These are phyloP conservation scores for Pangasius macronema DNA, from an alignment of 2,797 vertebrate genomes.

Conservation along the genomic window DNA sequence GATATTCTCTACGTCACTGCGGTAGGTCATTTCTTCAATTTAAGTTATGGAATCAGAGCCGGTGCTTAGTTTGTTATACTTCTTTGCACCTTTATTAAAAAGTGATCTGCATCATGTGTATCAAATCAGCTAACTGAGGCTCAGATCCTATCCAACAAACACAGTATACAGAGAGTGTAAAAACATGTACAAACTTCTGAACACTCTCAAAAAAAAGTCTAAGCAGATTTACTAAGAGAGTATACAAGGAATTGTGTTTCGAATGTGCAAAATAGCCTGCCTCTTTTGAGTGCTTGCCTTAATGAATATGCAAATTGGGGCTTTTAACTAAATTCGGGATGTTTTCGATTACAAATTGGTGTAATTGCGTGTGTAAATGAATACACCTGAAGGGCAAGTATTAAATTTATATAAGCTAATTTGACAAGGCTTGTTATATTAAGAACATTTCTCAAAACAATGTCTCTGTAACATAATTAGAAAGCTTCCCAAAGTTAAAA, in stretches of 20 bases:
- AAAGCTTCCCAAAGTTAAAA: not conserved
- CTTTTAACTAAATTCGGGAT: not conserved
- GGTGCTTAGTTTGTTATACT: not conserved
- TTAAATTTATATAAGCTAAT: not conserved
- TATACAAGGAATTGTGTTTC: not conserved
- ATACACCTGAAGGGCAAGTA: not conserved
- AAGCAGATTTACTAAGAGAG: not conserved
- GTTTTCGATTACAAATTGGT: not conserved
- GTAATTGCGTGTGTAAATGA: not conserved
- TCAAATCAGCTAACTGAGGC: not conserved
- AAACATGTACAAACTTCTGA: not conserved
- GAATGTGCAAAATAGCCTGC: not conserved
- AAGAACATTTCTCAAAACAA: not conserved
- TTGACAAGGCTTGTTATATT: not conserved
- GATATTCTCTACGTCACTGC: slow-evolving; percentile 96
- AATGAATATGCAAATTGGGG: not conserved
- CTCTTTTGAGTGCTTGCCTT: not conserved
- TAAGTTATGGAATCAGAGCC: not conserved
- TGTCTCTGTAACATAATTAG: not conserved
- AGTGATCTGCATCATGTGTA: not conserved
- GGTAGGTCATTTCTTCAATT: slow-evolving; percentile 67
- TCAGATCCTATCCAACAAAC: not conserved
- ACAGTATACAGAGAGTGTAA: not conserved
- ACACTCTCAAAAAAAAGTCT: not conserved
- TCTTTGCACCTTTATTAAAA: not conserved